These are phyloP conservation scores for Actinemys pallida DNA, from an alignment of 2,113 vertebrate species.

Conservation along the genomic window DNA sequence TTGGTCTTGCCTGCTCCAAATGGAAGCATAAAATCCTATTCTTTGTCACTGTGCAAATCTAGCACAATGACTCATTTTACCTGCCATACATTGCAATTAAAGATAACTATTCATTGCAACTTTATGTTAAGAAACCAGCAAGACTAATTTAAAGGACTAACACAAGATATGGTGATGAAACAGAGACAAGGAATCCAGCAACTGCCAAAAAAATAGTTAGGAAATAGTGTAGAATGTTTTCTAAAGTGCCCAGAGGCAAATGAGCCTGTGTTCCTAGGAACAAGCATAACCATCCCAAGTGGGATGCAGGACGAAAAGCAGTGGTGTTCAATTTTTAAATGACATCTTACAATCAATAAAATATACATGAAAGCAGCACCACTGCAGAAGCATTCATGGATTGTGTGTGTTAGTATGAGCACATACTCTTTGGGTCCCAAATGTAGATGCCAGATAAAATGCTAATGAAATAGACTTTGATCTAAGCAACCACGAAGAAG, in stretches of 20 bases:
- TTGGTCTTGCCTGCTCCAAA: neutral
- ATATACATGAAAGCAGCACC: neutral
- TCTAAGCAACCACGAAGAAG: neutral
- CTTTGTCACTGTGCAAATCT: neutral
- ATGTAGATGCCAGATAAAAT: neutral
- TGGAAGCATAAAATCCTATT: neutral
- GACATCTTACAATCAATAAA: conserved; percentile 40
- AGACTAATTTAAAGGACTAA: neutral
- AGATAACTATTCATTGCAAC: neutral
- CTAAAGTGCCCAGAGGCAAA: neutral
- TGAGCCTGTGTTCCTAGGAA: neutral
- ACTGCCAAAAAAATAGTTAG: neutral
- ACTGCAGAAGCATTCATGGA: conserved; percentile 16
- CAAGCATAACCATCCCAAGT: neutral
- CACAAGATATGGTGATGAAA: neutral
- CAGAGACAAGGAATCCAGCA: neutral
- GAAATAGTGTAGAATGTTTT: neutral
- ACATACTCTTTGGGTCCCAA: neutral
- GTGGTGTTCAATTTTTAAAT: conserved; percentile 44
- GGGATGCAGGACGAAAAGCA: neutral
- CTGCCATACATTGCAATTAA: neutral
- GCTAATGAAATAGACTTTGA: neutral
- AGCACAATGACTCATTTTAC: neutral
- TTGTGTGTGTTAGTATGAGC: neutral
- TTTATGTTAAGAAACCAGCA: neutral